Base-by-base conservation (phyloP, 1,140 invertebrate species). In the Apis florea region DNA sequence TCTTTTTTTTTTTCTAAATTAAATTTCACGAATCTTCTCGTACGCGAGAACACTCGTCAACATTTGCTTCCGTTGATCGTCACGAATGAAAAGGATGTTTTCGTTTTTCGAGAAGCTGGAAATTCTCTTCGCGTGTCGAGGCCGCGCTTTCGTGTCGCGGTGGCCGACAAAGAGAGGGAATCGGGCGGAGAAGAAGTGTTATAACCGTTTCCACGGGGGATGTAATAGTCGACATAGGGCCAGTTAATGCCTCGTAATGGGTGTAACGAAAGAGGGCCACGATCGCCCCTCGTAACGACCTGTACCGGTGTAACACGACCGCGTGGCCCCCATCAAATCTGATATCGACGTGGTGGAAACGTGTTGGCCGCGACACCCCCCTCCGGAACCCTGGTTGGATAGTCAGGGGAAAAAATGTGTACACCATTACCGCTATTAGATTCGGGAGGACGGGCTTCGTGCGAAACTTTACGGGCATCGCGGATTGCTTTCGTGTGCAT, bases 181-280 rank as follows among this genome's bases (percentile, higher is more conserved):
- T 89, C 88, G 82, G 69, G n/a, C 54, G 49, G 51, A 74, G 85
- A 85, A 90, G 82, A 89, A 89, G 67, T 86, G 84, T 87, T 87
- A 84, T 81, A 82, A 79, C 72, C 85, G 83, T 87, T 83, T 83
- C 84, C 63, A 82, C 76, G 69, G 69, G 59, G 80, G 72, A n/a
- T n/a, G n/a, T 84, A 87, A 90, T 90, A 88, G 87, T 85, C 83
- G 74, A 67, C 72, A n/a, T n/a, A 80, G 86, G 88, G 84, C 85
- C 82, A 85, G 89, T 91, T 90, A 90, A 90, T 90, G 85, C 87
- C 83, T 73, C 73, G 89, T 90, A 90, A 91, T 90, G 87, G 89
- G 66, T 74, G 85, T 40, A 82, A 78, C 83, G 79, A 85, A 83
- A 83, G 84, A 40, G 82, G 83, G 74, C 82, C 67, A 68, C 69